Percentiles rank a stretch among this genome's conserved stretches.
Evolutionary conservation across 1,140 invertebrate genomes (phyloP).

Genomic region (Agrypnia vestita): DNA sequence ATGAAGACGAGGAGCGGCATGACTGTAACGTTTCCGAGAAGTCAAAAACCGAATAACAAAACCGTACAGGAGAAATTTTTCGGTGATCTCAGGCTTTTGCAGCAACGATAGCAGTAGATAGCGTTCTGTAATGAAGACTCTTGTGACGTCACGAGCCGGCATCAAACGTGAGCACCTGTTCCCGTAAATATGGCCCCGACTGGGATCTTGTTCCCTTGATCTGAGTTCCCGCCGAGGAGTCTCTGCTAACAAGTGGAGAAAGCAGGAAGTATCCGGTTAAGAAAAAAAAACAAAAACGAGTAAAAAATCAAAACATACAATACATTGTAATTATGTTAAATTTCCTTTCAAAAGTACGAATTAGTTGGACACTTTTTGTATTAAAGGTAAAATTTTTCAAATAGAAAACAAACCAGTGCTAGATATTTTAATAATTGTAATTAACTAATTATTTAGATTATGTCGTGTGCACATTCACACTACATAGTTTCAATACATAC

Average conservation of each 20-base stretch:
- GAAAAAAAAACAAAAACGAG: neutral
- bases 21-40: slow-evolving; percentile 19
- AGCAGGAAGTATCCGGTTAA: neutral
- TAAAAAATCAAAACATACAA: neutral
- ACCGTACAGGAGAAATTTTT: neutral
- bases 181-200: slow-evolving; percentile 13
- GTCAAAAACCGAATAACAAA: neutral
- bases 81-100: neutral
- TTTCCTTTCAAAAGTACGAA: neutral
- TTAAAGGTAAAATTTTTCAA: no score
- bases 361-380: no score
- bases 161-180: slow-evolving; percentile 21
- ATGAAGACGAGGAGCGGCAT: neutral
- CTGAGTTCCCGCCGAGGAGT: no score
- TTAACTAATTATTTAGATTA: neutral
- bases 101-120: neutral
- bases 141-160: slow-evolving; percentile 30
- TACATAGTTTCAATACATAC: no score
- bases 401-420: no score
- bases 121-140: neutral
- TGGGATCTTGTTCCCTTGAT: no score
- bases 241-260: neutral
- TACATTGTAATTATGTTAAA: neutral
- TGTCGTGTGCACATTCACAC: no score
- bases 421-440: neutral